These are phyloP conservation scores for Papilio glaucus DNA, from an alignment of 1,140 invertebrate species.

Conservation along the genomic window DNA sequence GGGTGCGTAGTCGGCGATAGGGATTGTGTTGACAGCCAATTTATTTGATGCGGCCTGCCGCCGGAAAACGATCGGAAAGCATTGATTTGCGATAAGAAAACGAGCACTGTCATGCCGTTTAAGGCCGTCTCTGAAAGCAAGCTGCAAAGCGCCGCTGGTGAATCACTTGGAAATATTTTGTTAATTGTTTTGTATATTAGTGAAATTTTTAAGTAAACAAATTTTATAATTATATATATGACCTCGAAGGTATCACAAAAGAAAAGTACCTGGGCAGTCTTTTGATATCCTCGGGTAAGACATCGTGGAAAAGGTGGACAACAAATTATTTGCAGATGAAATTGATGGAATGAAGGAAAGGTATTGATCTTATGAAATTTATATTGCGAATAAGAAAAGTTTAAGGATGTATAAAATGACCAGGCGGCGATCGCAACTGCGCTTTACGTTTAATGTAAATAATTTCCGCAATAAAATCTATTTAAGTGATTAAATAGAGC, in stretches of 20 bases:
- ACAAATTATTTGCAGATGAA: not conserved
- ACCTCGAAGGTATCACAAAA: too few species aligned
- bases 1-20: slow-evolving; percentile 49
- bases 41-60: slow-evolving; percentile 54
- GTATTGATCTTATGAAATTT: not conserved
- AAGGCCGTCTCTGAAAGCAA: slow-evolving; percentile 52
- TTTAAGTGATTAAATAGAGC: slow-evolving; percentile 64
- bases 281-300: not conserved
- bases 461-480: slow-evolving; percentile 71
- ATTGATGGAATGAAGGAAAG: not conserved
- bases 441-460: slow-evolving; percentile 66
- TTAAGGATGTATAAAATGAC: slow-evolving; percentile 40
- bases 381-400: slow-evolving; percentile 12
- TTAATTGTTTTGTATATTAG: too few species aligned
- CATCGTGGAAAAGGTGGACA: not conserved
- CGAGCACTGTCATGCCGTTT: slow-evolving; percentile 63
- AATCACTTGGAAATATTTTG: not conserved
- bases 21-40: slow-evolving; percentile 57
- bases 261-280: not conserved
- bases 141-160: not conserved
- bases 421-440: slow-evolving; percentile 47
- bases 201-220: too few species aligned
- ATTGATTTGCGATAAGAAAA: slow-evolving; percentile 73
- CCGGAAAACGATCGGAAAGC: slow-evolving; percentile 56
- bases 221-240: too few species aligned